phyloP scores from a whole-genome alignment of 2,113 vertebrate species.

The Neoarius graeffei region DNA sequence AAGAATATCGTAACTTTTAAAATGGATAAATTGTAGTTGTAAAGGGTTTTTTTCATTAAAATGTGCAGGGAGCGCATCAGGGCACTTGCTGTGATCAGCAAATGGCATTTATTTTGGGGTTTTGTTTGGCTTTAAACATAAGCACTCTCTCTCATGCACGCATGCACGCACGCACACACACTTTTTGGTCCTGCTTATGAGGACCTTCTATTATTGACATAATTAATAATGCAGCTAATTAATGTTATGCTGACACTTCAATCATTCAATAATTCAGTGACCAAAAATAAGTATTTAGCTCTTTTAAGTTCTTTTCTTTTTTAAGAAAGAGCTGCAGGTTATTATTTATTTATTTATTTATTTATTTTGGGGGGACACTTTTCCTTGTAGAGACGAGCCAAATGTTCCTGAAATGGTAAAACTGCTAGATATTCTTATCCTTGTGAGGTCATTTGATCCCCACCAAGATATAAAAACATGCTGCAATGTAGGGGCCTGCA shows the following conservation, averaged over 20 bases:
- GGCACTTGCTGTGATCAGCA: too few relatives aligned
- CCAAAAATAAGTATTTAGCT: not conserved
- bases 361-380: too few relatives aligned
- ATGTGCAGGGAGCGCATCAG: too few relatives aligned
- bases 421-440: not conserved
- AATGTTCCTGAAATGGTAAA: not conserved
- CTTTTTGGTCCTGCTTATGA: conserved; percentile 47
- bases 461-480: not conserved
- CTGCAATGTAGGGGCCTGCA: conserved; percentile 23
- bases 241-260: not conserved
- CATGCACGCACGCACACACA: not conserved
- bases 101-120: too few relatives aligned
- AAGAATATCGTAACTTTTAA: too few relatives aligned
- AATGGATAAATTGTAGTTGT: too few relatives aligned
- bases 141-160: not conserved
- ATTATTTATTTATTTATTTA: too few relatives aligned
- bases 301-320: not conserved
- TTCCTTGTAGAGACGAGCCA: not conserved
- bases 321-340: not conserved
- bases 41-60: too few relatives aligned
- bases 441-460: not conserved
- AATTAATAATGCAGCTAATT: conserved; percentile 38
- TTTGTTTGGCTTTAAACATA: too few relatives aligned
- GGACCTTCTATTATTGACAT: not conserved
- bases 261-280: not conserved